Evolutionary conservation across 2,888 invertebrate species (phyloP).

Genomic region (Pandemis heparana): DNA sequence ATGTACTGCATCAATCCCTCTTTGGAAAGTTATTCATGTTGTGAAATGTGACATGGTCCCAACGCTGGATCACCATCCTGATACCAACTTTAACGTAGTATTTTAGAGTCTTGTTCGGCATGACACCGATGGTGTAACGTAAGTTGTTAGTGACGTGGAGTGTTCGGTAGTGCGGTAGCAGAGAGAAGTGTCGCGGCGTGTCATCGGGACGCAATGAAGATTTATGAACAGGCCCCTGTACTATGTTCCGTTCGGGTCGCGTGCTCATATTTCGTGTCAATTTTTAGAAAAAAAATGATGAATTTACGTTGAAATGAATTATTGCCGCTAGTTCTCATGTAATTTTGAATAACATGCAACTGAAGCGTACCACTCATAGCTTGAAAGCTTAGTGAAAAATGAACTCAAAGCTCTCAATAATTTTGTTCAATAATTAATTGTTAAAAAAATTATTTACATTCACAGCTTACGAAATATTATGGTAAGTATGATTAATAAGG

Average conservation of each 20-base stretch:
- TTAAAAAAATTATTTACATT: no score
- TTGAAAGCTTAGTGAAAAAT: no score
- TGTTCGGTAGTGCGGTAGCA: constrained; percentile 78
- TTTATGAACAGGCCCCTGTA: constrained; percentile 80
- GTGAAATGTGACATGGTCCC: constrained; percentile 69
- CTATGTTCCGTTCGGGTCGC: constrained; percentile 56
- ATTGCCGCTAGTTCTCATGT: constrained; percentile 30
- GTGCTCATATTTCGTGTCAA: constrained; percentile 60
- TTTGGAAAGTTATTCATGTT: constrained; percentile 68
- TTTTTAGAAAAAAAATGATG: constrained; percentile 39
- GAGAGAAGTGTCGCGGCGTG: constrained; percentile 83
- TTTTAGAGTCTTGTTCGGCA: constrained; percentile 50
- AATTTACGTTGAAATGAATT: constrained; percentile 28
- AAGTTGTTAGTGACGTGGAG: constrained; percentile 58
- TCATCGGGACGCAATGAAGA: constrained; percentile 85
- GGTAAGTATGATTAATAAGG: no score
- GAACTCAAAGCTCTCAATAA: no score
- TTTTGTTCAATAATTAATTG: no score
- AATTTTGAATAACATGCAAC: not conserved
- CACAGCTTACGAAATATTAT: no score
- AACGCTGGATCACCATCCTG: constrained; percentile 39
- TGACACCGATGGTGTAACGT: constrained; percentile 51
- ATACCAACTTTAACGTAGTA: constrained; percentile 45
- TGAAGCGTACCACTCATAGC: not conserved
- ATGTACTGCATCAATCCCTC: constrained; percentile 54